These are phyloP conservation scores for Axea sp. DNA, from an alignment of 2,888 invertebrate genomes.

Conservation along the genomic window DNA sequence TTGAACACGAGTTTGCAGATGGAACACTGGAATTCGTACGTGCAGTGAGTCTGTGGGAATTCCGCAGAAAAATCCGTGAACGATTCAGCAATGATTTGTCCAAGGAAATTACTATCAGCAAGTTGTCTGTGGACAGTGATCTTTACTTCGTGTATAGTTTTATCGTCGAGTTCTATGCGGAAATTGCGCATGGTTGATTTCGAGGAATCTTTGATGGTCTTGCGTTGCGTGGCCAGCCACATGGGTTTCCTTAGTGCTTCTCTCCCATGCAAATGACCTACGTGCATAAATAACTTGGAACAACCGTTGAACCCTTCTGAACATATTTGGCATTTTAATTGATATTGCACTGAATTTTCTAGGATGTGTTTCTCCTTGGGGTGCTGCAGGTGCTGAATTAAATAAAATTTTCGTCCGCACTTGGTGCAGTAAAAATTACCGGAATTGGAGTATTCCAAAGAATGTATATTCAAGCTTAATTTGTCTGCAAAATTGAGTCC, in stretches of 20 bases:
- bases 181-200: slow-evolving; percentile 9
- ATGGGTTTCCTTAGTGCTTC: slow-evolving; percentile 28
- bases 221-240: neutral
- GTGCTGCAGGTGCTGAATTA: slow-evolving; percentile 21
- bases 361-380: slow-evolving; percentile 40
- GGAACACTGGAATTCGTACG: slow-evolving; percentile 41
- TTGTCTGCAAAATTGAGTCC: slow-evolving; percentile 32
- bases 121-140: slow-evolving; percentile 16
- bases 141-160: slow-evolving; percentile 37
- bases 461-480: slow-evolving; percentile 24
- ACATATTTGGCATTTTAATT: slow-evolving; percentile 35
- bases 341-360: neutral
- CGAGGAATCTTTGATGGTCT: neutral
- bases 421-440: slow-evolving; percentile 34
- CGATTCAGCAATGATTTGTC: slow-evolving; percentile 29
- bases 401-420: slow-evolving; percentile 32
- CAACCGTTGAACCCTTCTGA: slow-evolving; percentile 22
- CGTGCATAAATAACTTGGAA: slow-evolving; percentile 41
- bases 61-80: slow-evolving; percentile 55
- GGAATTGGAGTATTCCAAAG: slow-evolving; percentile 27
- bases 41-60: slow-evolving; percentile 7
- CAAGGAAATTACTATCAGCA: slow-evolving; percentile 12
- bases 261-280: slow-evolving; percentile 45
- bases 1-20: slow-evolving; percentile 53
- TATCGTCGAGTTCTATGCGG: slow-evolving; percentile 44